Conservation (phyloP, 2,888 invertebrate species). For the Orgyia antiqua region DNA sequence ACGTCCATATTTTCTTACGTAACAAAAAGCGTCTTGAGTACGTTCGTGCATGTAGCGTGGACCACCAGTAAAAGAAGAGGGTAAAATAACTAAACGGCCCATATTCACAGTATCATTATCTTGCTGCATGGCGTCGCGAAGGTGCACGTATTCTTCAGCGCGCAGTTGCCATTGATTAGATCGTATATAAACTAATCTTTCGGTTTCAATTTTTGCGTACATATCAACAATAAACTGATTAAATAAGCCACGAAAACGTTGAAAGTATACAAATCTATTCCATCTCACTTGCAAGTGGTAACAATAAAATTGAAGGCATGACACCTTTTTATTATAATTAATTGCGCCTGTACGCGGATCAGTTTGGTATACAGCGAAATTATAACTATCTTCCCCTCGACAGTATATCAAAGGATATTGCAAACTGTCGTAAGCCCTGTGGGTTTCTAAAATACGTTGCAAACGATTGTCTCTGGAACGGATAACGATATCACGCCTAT, state of each 20-base stretch:
- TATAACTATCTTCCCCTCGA: conserved; percentile 6
- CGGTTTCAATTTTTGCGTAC: background rate
- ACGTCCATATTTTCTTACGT: conserved; percentile 12
- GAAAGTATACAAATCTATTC: conserved; percentile 1
- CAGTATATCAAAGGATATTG: conserved; percentile 1
- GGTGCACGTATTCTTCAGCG: too few species aligned
- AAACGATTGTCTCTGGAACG: conserved; percentile 1
- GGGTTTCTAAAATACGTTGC: too few species aligned
- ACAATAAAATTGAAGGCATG: conserved; percentile 3
- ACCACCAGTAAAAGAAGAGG: conserved; percentile 25
- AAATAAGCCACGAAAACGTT: conserved; percentile 2
- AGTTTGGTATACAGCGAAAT: conserved; percentile 2
- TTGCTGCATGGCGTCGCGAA: conserved; percentile 17
- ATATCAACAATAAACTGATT: conserved; percentile 3
- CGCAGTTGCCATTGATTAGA: background rate
- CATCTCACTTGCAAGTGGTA: conserved; percentile 1
- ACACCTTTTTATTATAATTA: conserved; percentile 5
- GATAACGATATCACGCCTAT: conserved; percentile 4
- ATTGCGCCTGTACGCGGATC: background rate
- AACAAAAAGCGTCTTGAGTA: too few species aligned
- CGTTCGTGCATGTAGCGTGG: conserved; percentile 48
- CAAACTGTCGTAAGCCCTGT: too few species aligned
- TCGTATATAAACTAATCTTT: background rate
- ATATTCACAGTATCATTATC: background rate
- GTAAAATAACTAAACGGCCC: conserved; percentile 7